Evolutionary conservation across 2,797 vertebrate genomes (phyloP).

Genomic region (Hephaestus fuliginosus): DNA sequence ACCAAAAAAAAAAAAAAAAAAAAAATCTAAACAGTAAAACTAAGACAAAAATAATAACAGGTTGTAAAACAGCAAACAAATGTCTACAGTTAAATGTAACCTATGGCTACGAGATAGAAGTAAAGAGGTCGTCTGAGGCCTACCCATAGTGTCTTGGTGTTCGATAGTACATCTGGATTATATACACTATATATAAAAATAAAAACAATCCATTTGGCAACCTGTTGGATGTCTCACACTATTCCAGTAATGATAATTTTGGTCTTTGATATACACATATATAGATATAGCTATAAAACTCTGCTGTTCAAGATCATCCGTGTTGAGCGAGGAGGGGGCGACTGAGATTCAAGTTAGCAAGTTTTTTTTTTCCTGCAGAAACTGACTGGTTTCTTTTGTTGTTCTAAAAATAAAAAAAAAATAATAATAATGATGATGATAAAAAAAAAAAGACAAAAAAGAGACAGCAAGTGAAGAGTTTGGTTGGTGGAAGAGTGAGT

Average conservation of each 20-base stretch:
- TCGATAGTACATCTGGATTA: constrained; percentile 73
- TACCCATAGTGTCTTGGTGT: constrained; percentile 82
- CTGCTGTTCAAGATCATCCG: constrained; percentile 70
- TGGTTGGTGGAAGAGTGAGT: constrained; percentile 20
- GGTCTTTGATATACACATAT: constrained; percentile 82
- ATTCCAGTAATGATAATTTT: constrained; percentile 82
- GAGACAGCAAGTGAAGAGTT: neutral
- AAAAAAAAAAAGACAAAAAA: neutral
- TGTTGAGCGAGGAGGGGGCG: constrained; percentile 2
- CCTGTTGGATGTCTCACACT: constrained; percentile 69
- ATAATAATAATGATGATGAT: too few species aligned
- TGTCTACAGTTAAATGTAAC: constrained; percentile 82
- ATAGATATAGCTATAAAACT: constrained; percentile 77
- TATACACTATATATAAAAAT: constrained; percentile 73
- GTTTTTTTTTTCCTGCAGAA: constrained; percentile 7
- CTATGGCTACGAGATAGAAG: constrained; percentile 81
- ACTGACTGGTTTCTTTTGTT: constrained; percentile 11
- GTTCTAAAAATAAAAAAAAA: neutral
- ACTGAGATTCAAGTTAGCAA: constrained; percentile 85
- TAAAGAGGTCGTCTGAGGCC: constrained; percentile 69
- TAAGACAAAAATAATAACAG: constrained; percentile 70
- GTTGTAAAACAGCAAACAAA: constrained; percentile 57
- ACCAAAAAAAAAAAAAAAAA: constrained; percentile 13
- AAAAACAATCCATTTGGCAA: constrained; percentile 74
- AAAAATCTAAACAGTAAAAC: constrained; percentile 60